Conservation (phyloP, 2,797 vertebrate genomes). For the Columba guinea region DNA sequence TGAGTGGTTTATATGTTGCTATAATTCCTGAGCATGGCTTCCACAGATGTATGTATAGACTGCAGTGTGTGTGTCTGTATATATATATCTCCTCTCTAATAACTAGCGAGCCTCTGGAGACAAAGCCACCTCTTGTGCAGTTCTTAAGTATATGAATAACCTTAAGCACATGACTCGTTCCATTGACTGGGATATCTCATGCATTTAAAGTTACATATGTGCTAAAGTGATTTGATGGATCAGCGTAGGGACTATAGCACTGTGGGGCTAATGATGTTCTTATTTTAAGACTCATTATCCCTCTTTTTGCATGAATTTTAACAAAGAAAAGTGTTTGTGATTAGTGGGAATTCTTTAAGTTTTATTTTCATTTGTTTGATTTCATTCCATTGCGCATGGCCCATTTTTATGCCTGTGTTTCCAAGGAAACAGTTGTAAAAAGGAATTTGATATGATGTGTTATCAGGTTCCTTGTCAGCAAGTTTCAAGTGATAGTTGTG, state of each 20-base stretch:
- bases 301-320: not conserved
- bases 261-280: not conserved
- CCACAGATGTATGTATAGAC: not conserved
- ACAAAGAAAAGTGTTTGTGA: not conserved
- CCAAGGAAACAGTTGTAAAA: slow-evolving; percentile 72
- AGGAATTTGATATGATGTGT: slow-evolving; percentile 65
- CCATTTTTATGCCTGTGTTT: slow-evolving; percentile 67
- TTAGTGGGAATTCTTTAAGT: slow-evolving; percentile 42
- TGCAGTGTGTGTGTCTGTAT: not conserved
- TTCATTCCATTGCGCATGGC: slow-evolving; percentile 52
- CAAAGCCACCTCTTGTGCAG: slow-evolving; percentile 3
- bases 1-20: not conserved
- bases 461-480: slow-evolving; percentile 68
- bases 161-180: not conserved
- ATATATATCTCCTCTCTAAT: not conserved
- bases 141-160: not conserved
- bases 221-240: not conserved
- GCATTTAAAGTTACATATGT: slow-evolving; percentile 31
- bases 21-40: not conserved
- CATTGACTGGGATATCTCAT: slow-evolving; percentile 4
- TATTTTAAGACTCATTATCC: not conserved
- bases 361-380: slow-evolving; percentile 59
- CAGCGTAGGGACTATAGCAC: not conserved
- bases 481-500: slow-evolving; percentile 63
- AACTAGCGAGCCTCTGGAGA: not conserved